Percentiles rank a stretch among this genome's conserved stretches.
Conservation (phyloP, 2,797 vertebrate genomes). For the Trachops cirrhosus region DNA sequence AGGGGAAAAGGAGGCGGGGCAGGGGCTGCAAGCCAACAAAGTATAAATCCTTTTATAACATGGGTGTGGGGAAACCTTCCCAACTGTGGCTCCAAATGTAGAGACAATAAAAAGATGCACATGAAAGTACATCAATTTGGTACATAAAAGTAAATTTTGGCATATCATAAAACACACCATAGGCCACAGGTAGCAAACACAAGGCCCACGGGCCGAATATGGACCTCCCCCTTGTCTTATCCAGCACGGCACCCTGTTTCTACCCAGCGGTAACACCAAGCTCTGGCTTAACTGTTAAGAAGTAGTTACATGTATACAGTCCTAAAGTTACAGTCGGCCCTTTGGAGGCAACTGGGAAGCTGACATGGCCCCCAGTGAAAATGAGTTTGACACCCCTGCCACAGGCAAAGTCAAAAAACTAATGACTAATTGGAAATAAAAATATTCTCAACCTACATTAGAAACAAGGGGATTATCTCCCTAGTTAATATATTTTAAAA, state of each 20-base stretch:
- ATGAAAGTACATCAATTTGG: not conserved
- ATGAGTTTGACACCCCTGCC: too few relatives aligned
- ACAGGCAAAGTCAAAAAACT: not conserved
- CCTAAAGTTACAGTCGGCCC: too few relatives aligned
- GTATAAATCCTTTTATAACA: not conserved
- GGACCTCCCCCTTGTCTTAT: too few relatives aligned
- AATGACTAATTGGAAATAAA: not conserved
- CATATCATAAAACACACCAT: not conserved
- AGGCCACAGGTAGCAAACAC: not conserved
- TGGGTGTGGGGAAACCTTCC: not conserved
- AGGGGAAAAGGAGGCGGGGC: not conserved
- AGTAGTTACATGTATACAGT: too few relatives aligned
- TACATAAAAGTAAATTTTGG: not conserved
- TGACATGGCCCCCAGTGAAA: too few relatives aligned
- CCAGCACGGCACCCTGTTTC: too few relatives aligned
- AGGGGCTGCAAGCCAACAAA: not conserved
- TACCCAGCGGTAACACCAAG: too few relatives aligned
- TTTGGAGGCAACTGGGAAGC: too few relatives aligned
- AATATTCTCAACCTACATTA: not conserved
- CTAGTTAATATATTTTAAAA: not conserved
- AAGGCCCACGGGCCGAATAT: too few relatives aligned
- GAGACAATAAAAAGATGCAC: not conserved
- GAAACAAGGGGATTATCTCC: not conserved
- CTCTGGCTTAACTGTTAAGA: too few relatives aligned
- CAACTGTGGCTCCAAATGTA: not conserved